Base-by-base conservation (phyloP, 2,888 invertebrate genomes). In the Girardia tigrina region DNA sequence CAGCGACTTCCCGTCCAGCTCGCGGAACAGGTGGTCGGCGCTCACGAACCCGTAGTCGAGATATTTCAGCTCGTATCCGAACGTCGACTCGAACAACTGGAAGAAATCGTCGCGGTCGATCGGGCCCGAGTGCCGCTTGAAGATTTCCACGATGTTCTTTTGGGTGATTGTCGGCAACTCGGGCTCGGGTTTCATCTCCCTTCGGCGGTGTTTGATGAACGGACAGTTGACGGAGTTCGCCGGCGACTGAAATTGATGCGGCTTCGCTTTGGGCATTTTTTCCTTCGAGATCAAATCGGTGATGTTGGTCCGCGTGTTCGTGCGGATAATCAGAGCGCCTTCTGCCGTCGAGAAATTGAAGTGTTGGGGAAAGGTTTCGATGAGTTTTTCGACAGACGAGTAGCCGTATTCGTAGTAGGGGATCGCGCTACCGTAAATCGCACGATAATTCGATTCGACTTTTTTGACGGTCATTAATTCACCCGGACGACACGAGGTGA, bases 401-500 rank as follows among this genome's bases (percentile, higher is more conserved):
- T 56, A 56, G 2, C 56, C 56, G n/a, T 56, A 56, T 4, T 56
- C 56, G 23, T 56, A n/a, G 23, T 56, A 56, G 6, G 56, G 56
- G 4, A 56, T 56, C n/a, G 56, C 4, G 23, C 56, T 2, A 56
- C n/a, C n/a, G 4, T 56, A 8, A 56, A 56, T 56, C 23, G 4
- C 4, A 6, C 56, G n/a, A 56, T 56, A 56, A 16, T 23, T 23
- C n/a, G n/a, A n/a, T 56, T 56, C 56, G 23, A 56, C 56, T 23
- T 56, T 56, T 56, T 56, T 56, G 4, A 56, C n/a, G 4, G 56
- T 56, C 56, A 56, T 56, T 16, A 56, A 56, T 56, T 56, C 56
- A 2, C 56, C 56, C 4, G 8, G 56, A n/a, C 56, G 56, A n/a
- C 56, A 56, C 23, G 56, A n/a, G 4, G 56, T 56, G 2, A 56